These are phyloP conservation scores for Pteronotus mesoamericanus DNA, from an alignment of 2,797 vertebrate species.

Conservation along the genomic window DNA sequence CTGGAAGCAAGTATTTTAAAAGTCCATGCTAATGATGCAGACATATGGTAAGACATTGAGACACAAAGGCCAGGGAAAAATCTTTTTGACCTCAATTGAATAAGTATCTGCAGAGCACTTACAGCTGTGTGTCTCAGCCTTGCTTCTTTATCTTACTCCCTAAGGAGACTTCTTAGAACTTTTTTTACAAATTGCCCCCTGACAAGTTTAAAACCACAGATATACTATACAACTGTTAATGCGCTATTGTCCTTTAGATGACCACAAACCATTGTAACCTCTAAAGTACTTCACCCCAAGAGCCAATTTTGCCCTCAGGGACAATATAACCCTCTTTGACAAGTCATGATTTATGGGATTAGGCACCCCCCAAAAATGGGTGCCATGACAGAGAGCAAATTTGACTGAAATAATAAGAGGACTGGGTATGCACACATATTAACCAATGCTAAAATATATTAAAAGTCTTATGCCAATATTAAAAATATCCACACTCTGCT, in stretches of 20 bases:
- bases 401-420: background rate
- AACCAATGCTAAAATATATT: background rate
- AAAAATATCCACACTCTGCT: background rate
- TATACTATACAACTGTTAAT: background rate
- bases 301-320: background rate
- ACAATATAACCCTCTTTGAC: background rate
- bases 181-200: background rate
- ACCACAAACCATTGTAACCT: background rate
- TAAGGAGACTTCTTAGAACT: no score
- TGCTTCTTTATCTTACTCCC: background rate
- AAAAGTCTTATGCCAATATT: background rate
- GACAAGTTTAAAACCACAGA: background rate
- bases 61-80: background rate
- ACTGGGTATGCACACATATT: background rate
- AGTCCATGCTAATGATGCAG: background rate
- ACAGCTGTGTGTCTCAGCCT: background rate
- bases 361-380: background rate
- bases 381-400: background rate
- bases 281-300: background rate
- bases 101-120: background rate
- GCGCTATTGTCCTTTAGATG: background rate
- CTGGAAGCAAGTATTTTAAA: background rate
- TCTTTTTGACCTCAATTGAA: background rate
- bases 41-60: background rate
- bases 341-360: background rate